Evolutionary conservation across 2,888 invertebrate genomes (phyloP).

Genomic region (Neocrepidodera transversa): DNA sequence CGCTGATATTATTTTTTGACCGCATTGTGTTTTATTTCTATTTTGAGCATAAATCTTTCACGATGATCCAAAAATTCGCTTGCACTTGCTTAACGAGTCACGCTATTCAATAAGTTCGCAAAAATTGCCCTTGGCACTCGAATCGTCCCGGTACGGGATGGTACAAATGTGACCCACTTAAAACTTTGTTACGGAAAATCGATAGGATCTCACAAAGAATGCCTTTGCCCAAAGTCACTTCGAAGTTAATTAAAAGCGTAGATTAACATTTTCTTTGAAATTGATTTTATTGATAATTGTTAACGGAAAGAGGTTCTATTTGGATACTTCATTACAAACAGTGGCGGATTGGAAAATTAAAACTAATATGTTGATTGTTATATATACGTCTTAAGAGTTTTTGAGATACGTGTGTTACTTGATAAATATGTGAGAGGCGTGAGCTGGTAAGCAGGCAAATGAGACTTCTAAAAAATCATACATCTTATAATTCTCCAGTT

Average conservation of each 20-base stretch:
- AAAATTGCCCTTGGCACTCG: constrained; percentile 27
- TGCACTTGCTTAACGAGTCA: constrained; percentile 17
- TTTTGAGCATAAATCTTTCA: constrained; percentile 9
- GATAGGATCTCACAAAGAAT: constrained; percentile 13
- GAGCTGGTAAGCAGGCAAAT: no score
- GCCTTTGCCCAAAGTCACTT: constrained; percentile 16
- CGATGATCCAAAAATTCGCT: constrained; percentile 13
- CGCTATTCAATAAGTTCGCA: constrained; percentile 26
- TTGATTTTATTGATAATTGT: not conserved
- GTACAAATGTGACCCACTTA: constrained; percentile 21
- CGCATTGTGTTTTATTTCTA: no score
- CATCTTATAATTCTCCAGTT: no score
- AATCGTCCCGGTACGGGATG: constrained; percentile 9
- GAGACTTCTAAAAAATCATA: no score
- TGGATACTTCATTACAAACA: no score
- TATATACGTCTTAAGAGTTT: no score
- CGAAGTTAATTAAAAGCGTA: constrained; percentile 5
- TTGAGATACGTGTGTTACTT: no score
- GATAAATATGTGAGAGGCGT: no score
- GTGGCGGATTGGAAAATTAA: no score
- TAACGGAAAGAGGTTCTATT: no score
- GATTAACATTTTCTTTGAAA: not conserved
- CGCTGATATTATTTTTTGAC: no score
- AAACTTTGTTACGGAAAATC: constrained; percentile 17
- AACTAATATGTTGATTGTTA: no score